Conservation (phyloP, 2,113 vertebrate genomes). For the Vanacampus margaritifer region DNA sequence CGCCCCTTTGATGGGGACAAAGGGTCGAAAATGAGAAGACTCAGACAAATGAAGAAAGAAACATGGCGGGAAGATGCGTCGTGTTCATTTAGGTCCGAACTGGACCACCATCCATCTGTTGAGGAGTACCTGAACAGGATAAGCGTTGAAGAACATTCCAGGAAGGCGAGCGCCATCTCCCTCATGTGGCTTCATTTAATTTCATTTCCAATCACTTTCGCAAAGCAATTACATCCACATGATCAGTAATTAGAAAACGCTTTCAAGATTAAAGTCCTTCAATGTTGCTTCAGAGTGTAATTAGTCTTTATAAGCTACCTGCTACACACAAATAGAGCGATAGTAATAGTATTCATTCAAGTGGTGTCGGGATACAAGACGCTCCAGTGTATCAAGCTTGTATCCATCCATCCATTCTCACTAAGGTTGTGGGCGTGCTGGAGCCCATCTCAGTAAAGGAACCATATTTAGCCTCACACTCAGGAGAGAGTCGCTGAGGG, state of each 20-base stretch:
- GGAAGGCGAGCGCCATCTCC: background rate
- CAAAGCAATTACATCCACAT: constrained; percentile 66
- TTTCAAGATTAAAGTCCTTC: constrained; percentile 58
- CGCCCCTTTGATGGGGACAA: constrained; percentile 39
- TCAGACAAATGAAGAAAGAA: constrained; percentile 33
- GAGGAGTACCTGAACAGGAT: background rate
- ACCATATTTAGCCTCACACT: too few species aligned
- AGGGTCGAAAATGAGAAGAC: too few species aligned
- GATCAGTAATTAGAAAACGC: constrained; percentile 68
- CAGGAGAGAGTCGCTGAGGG: too few species aligned
- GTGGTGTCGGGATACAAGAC: constrained; percentile 8
- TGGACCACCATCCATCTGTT: background rate
- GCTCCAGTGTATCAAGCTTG: background rate
- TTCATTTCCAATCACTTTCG: constrained; percentile 61
- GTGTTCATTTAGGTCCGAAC: background rate
- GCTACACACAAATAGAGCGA: constrained; percentile 51
- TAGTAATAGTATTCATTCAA: constrained; percentile 19
- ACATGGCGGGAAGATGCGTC: too few species aligned
- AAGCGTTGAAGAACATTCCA: background rate
- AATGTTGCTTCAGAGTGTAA: constrained; percentile 47
- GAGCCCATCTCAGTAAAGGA: too few species aligned
- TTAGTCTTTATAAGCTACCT: constrained; percentile 51
- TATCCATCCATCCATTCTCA: background rate
- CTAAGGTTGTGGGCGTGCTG: background rate
- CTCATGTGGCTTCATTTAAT: constrained; percentile 2